Percentiles rank a stretch among this genome's conserved stretches.
These are phyloP conservation scores for Crotalus tigris DNA, from an alignment of 2,113 vertebrate species.

Conservation along the genomic window DNA sequence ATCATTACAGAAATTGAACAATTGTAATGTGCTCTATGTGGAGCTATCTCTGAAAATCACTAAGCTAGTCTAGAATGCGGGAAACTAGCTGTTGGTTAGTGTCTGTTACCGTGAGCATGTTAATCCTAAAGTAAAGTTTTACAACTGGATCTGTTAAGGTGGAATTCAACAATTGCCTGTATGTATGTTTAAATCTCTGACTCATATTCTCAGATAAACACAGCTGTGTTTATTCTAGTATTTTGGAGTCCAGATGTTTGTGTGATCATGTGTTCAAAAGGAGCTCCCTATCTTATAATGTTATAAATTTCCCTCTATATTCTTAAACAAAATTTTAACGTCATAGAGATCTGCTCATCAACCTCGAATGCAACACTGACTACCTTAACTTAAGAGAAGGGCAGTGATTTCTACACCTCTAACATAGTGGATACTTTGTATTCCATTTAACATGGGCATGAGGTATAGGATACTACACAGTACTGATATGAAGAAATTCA, in stretches of 20 bases:
- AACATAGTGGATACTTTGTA: not conserved
- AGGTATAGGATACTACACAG: not conserved
- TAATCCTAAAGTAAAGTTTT: slow-evolving; percentile 13
- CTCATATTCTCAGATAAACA: slow-evolving; percentile 57
- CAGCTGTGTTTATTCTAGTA: slow-evolving; percentile 65
- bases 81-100: not conserved
- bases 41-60: not conserved
- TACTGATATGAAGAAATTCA: slow-evolving; percentile 6
- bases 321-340: slow-evolving; percentile 50
- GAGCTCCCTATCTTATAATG: slow-evolving; percentile 50
- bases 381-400: slow-evolving; percentile 21
- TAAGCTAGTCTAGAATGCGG: not conserved
- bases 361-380: slow-evolving; percentile 11
- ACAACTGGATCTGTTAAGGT: slow-evolving; percentile 25
- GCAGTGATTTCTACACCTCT: slow-evolving; percentile 27
- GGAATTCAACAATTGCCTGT: slow-evolving; percentile 39
- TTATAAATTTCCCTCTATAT: slow-evolving; percentile 58
- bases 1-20: not conserved
- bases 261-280: slow-evolving; percentile 39
- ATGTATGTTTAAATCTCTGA: slow-evolving; percentile 52
- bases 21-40: not conserved
- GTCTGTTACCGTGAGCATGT: not conserved
- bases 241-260: slow-evolving; percentile 54
- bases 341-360: slow-evolving; percentile 45
- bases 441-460: not conserved